phyloP scores from a whole-genome alignment of 2,797 vertebrate species.

The Rallus crepitans region DNA sequence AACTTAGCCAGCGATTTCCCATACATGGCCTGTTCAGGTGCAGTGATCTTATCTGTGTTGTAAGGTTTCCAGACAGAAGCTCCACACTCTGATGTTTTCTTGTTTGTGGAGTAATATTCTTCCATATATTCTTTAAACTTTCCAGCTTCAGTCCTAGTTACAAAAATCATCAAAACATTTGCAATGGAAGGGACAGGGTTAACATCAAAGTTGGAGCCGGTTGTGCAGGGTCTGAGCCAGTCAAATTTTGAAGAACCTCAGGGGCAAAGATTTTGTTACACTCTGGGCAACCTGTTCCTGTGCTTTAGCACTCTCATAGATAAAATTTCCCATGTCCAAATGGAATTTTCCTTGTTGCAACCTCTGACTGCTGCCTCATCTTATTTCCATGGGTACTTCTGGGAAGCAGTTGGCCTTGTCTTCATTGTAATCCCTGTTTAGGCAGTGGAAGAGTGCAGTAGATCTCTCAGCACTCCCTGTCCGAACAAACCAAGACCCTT shows the following conservation, averaged over 20 bases:
- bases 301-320: background rate
- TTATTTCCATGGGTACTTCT: background rate
- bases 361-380: background rate
- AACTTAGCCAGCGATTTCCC: background rate
- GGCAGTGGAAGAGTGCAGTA: background rate
- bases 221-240: background rate
- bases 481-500: background rate
- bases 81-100: fast-evolving
- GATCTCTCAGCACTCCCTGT: background rate
- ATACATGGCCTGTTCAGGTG: background rate
- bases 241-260: background rate
- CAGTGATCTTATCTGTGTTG: background rate
- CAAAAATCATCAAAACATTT: background rate
- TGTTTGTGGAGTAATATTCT: background rate
- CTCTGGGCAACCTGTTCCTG: background rate
- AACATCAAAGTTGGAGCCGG: background rate
- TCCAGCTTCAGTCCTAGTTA: background rate
- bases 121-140: background rate
- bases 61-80: background rate
- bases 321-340: background rate
- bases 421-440: background rate
- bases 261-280: background rate
- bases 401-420: background rate
- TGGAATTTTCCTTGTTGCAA: background rate
- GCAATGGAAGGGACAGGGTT: background rate